Base-by-base conservation (phyloP, 2,113 vertebrate species). In the Pterocles burchelli region DNA sequence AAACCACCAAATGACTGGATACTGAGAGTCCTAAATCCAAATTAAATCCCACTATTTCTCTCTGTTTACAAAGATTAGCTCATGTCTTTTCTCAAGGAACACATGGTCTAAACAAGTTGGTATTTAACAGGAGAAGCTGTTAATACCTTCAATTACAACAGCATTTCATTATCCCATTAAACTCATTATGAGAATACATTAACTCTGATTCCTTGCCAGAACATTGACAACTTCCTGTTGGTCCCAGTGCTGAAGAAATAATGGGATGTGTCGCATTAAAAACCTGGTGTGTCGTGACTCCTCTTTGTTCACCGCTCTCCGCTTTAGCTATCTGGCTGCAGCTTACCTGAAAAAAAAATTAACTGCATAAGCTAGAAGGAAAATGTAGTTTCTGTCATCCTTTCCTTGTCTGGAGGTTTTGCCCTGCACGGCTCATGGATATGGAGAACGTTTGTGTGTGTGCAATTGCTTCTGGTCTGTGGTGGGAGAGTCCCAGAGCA, bases 141-240 rank as follows among this genome's bases (percentile, higher is more conserved):
- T 97, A 95, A 95, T 95, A 95, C 77, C 74, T 96, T 93, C 94
- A 95, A 89, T 95, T 96, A 95, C 89, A 94, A 73, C 54, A 94
- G 78, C 87, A 91, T 96, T 96, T 97, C 93, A 93, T 95, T 96
- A 96, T 87, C 89, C 81, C 58, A 89, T 96, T 95, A 92, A 79
- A 91, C 91, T 93, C 46, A 79, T 96, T 94, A 89, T 0, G 16
- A 89, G 91, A 89, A 58, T 34, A 51, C 31, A 87, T 95, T 94
- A 95, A 88, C 66, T 91, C 73, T 67, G 61, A 74, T 54, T 93
- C 76, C 83, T 81, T 87, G 89, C 79, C 91, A 89, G 93, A 89
- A 76, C 1, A 20, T 41, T 79, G 89, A 85, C 74, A 97, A 70
- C 66, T 79, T 95, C 87, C 78, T 85, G 61, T 73, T 83, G 88